Evolutionary conservation across 2,888 invertebrate genomes (phyloP).

Genomic region (Carabus problematicus): DNA sequence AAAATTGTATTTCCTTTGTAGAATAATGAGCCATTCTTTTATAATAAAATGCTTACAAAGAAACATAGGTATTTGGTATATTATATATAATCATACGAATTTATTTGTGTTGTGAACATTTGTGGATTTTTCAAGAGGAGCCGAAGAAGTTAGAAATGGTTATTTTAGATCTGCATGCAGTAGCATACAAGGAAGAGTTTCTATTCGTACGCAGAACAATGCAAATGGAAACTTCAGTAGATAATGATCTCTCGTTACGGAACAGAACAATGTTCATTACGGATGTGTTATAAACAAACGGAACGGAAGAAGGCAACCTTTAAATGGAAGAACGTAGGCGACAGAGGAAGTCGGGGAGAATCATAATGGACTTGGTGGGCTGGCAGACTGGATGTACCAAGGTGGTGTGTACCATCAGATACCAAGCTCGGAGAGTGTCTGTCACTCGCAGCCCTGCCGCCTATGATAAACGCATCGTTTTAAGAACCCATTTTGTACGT

Average conservation of each 20-base stretch:
- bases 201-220: slow-evolving; percentile 9
- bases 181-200: no score
- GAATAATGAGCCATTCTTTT: no score
- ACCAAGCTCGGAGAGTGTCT: slow-evolving; percentile 11
- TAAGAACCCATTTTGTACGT: slow-evolving; percentile 8
- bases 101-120: no score
- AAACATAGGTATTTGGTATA: no score
- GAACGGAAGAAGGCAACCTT: slow-evolving; percentile 27
- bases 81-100: no score
- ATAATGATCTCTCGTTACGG: slow-evolving; percentile 35
- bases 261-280: slow-evolving; percentile 37
- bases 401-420: slow-evolving; percentile 27
- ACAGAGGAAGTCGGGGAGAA: slow-evolving; percentile 5
- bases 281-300: slow-evolving; percentile 31
- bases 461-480: slow-evolving; percentile 39
- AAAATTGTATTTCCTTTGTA: no score
- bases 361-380: neutral
- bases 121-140: no score
- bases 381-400: neutral
- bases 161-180: no score
- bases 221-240: slow-evolving; percentile 24
- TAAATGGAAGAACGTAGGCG: neutral
- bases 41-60: no score
- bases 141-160: no score
- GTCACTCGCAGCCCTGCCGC: slow-evolving; percentile 32